These are phyloP conservation scores for Leptopilina syphax DNA, from an alignment of 2,888 invertebrate species.

Conservation along the genomic window DNA sequence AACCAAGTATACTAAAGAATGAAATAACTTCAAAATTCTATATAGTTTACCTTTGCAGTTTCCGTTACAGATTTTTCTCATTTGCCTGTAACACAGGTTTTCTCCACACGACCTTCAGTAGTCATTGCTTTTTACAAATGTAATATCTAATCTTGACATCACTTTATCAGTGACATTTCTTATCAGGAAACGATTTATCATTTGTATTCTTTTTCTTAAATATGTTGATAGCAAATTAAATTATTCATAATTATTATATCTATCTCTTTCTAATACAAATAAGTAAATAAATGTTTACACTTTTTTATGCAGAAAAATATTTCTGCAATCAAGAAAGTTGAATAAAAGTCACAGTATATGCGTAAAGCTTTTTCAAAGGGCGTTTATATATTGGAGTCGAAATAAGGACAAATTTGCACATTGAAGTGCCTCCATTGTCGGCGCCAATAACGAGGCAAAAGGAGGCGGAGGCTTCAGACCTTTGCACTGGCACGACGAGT, in stretches of 20 bases:
- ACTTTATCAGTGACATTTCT: background rate
- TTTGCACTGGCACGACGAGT: conserved; percentile 42
- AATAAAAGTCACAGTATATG: background rate
- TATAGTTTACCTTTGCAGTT: too few relatives aligned
- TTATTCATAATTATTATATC: too few relatives aligned
- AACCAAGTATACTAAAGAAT: too few relatives aligned
- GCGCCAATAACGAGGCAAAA: conserved; percentile 25
- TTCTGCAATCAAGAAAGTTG: background rate
- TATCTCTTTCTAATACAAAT: too few relatives aligned
- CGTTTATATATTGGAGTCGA: conserved; percentile 23
- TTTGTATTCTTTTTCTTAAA: background rate
- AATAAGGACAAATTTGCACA: conserved; percentile 33
- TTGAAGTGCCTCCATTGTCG: conserved; percentile 44
- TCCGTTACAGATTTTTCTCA: too few relatives aligned
- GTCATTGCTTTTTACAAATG: background rate
- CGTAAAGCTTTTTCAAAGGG: background rate
- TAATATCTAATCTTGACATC: conserved; percentile 2
- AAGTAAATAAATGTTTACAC: too few relatives aligned
- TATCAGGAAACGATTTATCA: background rate
- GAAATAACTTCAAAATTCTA: too few relatives aligned
- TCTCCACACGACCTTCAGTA: background rate
- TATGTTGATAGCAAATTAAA: background rate
- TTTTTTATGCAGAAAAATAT: too few relatives aligned
- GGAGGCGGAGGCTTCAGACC: conserved; percentile 29
- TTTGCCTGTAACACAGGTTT: too few relatives aligned